Percentiles rank a stretch among this genome's conserved stretches.
Evolutionary conservation across 2,797 vertebrate species (phyloP).

Genomic region (Acanthurus lineatus): DNA sequence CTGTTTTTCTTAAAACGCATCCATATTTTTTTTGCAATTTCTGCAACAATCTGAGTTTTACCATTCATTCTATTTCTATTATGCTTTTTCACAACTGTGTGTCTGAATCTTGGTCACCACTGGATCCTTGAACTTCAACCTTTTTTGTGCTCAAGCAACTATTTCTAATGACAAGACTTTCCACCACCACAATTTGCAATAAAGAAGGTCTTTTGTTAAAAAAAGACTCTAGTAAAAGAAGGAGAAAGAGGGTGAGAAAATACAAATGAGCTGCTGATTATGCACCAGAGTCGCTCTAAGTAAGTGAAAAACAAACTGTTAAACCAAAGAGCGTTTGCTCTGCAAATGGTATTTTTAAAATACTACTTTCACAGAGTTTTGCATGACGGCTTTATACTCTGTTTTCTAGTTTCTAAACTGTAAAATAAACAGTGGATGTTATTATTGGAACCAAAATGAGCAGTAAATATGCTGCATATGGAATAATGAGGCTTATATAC

Average conservation of each 20-base stretch:
- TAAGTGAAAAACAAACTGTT: conserved; percentile 55
- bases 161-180: background rate
- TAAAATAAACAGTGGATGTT: conserved; percentile 23
- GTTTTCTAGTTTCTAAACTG: conserved; percentile 2
- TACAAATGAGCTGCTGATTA: conserved; percentile 66
- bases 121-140: too few species aligned
- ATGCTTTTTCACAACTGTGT: too few species aligned
- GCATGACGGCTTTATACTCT: background rate
- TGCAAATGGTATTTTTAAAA: conserved; percentile 45
- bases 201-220: background rate
- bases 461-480: conserved; percentile 12
- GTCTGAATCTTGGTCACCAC: too few species aligned
- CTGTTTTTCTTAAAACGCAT: too few species aligned
- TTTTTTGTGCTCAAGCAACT: too few species aligned
- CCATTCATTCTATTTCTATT: too few species aligned
- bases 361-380: conserved; percentile 12
- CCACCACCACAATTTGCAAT: background rate
- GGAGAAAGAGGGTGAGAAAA: conserved; percentile 1
- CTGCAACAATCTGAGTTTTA: too few species aligned
- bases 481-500: conserved; percentile 1
- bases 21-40: too few species aligned
- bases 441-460: conserved; percentile 17
- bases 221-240: conserved; percentile 24
- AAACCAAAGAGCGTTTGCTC: conserved; percentile 38
- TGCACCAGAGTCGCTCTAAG: conserved; percentile 49